Evolutionary conservation across 1,140 invertebrate species (phyloP).

Genomic region (Monomorium pharaonis): DNA sequence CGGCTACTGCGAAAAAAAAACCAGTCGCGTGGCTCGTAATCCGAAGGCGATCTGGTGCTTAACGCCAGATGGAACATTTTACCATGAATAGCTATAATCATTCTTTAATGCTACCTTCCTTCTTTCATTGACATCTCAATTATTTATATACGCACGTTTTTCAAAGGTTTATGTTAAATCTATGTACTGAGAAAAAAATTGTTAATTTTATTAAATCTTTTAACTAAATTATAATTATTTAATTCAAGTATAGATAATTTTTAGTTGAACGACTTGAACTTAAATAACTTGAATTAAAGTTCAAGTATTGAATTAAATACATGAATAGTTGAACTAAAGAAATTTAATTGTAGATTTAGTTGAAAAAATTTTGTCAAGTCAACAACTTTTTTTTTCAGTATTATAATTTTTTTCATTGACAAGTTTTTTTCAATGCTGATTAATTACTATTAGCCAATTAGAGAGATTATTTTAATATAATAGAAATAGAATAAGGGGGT

Average conservation of each 20-base stretch:
- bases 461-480: neutral
- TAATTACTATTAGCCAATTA: too few species aligned
- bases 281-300: too few species aligned
- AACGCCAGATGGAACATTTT: conserved; percentile 41
- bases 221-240: too few species aligned
- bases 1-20: conserved; percentile 3
- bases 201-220: too few species aligned
- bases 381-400: too few species aligned
- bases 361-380: too few species aligned
- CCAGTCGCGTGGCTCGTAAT: conserved; percentile 36
- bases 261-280: too few species aligned
- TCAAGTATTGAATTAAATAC: too few species aligned
- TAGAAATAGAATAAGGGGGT: neutral
- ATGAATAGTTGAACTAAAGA: too few species aligned
- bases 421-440: neutral
- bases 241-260: too few species aligned
- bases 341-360: too few species aligned
- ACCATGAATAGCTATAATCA: neutral
- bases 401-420: neutral
- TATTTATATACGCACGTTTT: neutral
- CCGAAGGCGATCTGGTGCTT: conserved; percentile 19
- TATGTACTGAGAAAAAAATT: too few species aligned
- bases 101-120: neutral
- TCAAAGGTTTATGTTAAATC: neutral
- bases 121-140: neutral